Evolutionary conservation across 2,888 invertebrate species (phyloP).

Genomic region (Girardia tigrina): DNA sequence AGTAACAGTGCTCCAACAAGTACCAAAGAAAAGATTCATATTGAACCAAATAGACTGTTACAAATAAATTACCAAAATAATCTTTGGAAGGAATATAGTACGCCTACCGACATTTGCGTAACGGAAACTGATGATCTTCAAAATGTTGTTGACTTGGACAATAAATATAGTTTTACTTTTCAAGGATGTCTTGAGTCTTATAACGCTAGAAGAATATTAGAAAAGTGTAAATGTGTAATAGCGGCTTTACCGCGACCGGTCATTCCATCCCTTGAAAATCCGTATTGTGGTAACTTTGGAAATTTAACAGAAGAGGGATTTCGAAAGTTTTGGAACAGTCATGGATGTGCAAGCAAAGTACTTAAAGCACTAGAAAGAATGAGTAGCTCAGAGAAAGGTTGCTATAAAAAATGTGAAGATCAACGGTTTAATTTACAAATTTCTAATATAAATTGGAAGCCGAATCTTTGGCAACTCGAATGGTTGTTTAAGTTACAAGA

Average conservation of each 20-base stretch:
- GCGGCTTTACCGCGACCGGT: neutral
- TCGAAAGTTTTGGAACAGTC: neutral
- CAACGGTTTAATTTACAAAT: conserved; percentile 6
- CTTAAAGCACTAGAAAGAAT: neutral
- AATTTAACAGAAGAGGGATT: neutral
- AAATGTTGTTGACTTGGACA: neutral
- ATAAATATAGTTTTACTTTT: neutral
- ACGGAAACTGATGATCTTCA: neutral
- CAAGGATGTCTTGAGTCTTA: conserved; percentile 9
- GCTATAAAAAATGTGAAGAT: neutral
- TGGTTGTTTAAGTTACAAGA: neutral
- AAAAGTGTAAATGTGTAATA: neutral
- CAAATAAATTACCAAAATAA: neutral
- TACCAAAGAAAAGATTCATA: neutral
- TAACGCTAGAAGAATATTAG: neutral
- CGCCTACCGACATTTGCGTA: neutral
- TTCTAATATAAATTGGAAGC: neutral
- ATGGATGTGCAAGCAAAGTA: neutral
- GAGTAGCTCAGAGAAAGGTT: neutral
- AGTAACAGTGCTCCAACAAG: neutral
- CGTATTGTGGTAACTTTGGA: neutral
- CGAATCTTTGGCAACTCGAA: neutral
- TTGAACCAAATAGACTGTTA: neutral
- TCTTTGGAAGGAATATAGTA: neutral
- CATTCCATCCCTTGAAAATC: neutral